These are phyloP conservation scores for Leucophora obtusa DNA, from an alignment of 2,888 invertebrate genomes.

Conservation along the genomic window DNA sequence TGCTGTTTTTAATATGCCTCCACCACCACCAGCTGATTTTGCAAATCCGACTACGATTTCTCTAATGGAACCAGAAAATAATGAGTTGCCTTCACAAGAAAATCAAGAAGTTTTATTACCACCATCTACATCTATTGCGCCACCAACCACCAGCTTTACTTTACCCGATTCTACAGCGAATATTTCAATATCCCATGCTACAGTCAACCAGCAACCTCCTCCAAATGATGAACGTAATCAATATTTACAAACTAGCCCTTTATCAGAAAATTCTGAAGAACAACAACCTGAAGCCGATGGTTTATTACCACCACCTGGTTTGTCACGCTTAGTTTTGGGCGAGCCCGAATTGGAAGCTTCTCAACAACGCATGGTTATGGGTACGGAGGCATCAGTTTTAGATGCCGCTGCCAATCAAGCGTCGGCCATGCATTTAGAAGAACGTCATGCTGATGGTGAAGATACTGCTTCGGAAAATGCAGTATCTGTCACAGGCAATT, in stretches of 20 bases:
- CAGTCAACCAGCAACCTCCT: constrained; percentile 31
- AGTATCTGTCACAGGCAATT: constrained; percentile 10
- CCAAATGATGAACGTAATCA: constrained; percentile 86
- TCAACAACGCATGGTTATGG: constrained; percentile 72
- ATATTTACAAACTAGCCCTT: constrained; percentile 87
- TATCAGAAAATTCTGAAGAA: constrained; percentile 80
- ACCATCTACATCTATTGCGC: constrained; percentile 64
- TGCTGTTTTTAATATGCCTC: constrained; percentile 63
- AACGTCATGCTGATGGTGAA: constrained; percentile 78
- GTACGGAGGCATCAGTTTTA: constrained; percentile 80
- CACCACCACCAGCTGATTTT: constrained; percentile 72
- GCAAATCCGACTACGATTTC: constrained; percentile 71
- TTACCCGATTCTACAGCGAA: constrained; percentile 33
- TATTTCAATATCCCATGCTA: constrained; percentile 39
- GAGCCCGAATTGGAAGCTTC: constrained; percentile 82
- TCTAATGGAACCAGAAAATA: constrained; percentile 82
- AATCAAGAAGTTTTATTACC: constrained; percentile 80
- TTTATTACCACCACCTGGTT: constrained; percentile 82
- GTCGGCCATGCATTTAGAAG: constrained; percentile 79
- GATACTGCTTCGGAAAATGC: constrained; percentile 73
- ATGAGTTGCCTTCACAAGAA: constrained; percentile 80
- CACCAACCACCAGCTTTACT: constrained; percentile 23
- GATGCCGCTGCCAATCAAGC: constrained; percentile 80
- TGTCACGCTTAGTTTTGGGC: constrained; percentile 84
- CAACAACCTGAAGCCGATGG: constrained; percentile 77